Base-by-base conservation (phyloP, 2,888 invertebrate species). In the Dromius quadrimaculatus region DNA sequence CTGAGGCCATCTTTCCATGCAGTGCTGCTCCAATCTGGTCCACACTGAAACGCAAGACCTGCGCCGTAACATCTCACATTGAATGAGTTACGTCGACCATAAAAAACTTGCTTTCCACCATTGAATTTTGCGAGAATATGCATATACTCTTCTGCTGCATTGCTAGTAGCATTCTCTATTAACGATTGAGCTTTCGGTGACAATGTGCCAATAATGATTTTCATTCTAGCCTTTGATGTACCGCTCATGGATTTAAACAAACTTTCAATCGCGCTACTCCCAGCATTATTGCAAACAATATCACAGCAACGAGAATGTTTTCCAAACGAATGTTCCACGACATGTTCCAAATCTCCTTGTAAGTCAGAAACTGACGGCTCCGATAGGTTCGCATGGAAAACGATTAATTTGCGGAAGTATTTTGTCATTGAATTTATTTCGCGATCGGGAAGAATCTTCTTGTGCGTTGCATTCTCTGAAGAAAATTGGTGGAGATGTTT, bases 111-210 rank as follows among this genome's bases (percentile, higher is more conserved):
- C n/a, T 38, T 38, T 38, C 38, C 13, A 11, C 38, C 38, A n/a
- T 9, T 38, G n/a, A 38, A 38, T n/a, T 38, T 38, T 38, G 38
- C 4, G 2, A 38, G n/a, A 38, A 38, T 38, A 38, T 38, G 38
- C 38, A 38, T 38, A n/a, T 38, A 38, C 13, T 38, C 13, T n/a
- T 38, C 38, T 2, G 38, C 38, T 38, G 38, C 4, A n/a, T 38
- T 38, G n/a, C 38, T 11, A 3, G 38, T 38, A 3, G n/a, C 9
- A n/a, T 38, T 38, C n/a, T 38, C 6, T 4, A 38, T 38, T n/a
- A 38, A n/a, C n/a, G 38, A 6, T n/a, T 38, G 2, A n/a, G 38
- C 9, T 38, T 38, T 38, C 38, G n/a, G n/a, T 38, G n/a, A n/a
- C n/a, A n/a, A n/a, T n/a, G n/a, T n/a, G n/a, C n/a, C n/a, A n/a